Evolutionary conservation across 2,888 invertebrate species (phyloP).

Genomic region (Therioaphis trifolii): DNA sequence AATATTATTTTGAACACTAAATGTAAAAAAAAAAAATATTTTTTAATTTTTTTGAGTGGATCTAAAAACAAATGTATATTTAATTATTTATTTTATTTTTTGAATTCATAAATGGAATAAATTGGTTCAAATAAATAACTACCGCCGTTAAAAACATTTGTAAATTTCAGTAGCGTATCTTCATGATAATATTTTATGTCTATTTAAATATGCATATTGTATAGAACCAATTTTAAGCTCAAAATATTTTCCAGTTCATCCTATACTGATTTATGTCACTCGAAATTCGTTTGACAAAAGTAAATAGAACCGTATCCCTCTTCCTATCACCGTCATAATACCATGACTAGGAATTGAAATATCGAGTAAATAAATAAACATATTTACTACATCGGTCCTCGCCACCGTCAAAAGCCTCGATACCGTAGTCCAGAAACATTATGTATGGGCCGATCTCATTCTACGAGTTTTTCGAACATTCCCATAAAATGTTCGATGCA

Average conservation of each 20-base stretch:
- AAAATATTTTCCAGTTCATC: slow-evolving; percentile 2
- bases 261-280: slow-evolving; percentile 2
- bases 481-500: too few species aligned
- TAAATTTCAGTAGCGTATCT: background rate
- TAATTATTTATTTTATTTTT: background rate
- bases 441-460: background rate
- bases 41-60: too few species aligned
- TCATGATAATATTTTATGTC: background rate
- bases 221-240: background rate
- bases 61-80: background rate
- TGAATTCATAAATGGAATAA: background rate
- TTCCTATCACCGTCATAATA: background rate
- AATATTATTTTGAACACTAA: background rate
- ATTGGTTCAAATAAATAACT: background rate
- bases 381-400: too few species aligned
- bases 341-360: background rate
- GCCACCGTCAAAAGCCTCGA: background rate
- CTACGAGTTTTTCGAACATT: slow-evolving; percentile 24
- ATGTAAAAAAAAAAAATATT: background rate
- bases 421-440: background rate
- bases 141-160: background rate
- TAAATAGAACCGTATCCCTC: background rate
- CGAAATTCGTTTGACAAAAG: background rate
- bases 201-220: slow-evolving; percentile 24
- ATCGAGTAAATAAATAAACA: slow-evolving; percentile 16